These are phyloP conservation scores for Smithornis capensis DNA, from an alignment of 2,113 vertebrate genomes.

Conservation along the genomic window DNA sequence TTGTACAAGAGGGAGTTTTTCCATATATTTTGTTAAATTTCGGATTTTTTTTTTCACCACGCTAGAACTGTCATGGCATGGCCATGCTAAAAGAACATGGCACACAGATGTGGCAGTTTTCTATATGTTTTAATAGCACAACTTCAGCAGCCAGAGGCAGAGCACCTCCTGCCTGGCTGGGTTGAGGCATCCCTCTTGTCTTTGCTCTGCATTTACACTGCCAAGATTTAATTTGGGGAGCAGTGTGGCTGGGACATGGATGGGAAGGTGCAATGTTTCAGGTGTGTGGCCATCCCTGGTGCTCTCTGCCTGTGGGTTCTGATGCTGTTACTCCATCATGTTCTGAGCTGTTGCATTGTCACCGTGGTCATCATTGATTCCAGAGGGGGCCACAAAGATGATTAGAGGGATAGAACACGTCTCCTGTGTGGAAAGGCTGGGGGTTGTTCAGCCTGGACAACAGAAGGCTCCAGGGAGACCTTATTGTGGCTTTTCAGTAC, in stretches of 20 bases:
- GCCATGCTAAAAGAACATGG: background rate
- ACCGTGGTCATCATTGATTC: no score
- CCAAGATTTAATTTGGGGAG: background rate
- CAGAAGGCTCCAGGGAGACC: background rate
- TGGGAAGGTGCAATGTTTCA: rapidly evolving
- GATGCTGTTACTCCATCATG: rapidly evolving
- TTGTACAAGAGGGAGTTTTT: background rate
- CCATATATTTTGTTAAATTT: background rate
- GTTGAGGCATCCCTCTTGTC: background rate
- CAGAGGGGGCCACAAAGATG: background rate
- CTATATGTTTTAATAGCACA: background rate
- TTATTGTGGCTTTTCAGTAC: background rate
- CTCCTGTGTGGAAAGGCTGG: background rate
- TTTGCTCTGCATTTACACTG: background rate
- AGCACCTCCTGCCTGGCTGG: background rate
- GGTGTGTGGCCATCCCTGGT: background rate
- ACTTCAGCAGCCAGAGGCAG: background rate
- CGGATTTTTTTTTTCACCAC: background rate
- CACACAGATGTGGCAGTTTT: background rate
- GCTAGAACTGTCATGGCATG: no score
- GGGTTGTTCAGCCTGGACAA: background rate
- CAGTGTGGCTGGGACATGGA: rapidly evolving
- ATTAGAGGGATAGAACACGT: background rate
- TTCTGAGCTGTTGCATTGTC: background rate
- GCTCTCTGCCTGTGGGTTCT: background rate